Evolutionary conservation across 2,113 vertebrate genomes (phyloP), one percentile per base, ranked within the genome.

Genomic region (Gymnogyps californianus): DNA sequence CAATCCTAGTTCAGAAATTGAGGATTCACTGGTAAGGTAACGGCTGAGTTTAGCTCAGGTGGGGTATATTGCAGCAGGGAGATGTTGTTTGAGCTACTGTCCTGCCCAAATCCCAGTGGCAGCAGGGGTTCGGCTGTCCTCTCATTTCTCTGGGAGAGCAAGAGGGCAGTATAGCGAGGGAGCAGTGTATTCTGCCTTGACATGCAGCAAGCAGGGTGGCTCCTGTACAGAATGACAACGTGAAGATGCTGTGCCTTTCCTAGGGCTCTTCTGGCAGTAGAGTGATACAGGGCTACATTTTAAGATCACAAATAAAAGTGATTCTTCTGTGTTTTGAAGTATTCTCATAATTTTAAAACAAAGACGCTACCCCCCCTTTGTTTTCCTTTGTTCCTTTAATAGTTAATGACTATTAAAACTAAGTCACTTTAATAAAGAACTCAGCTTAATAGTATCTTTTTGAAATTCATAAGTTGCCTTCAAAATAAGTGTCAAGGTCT

Each of bases 391-490:
- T 87, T 92, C 38, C 31, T 84, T 89, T 87, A 81, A 74, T 76
- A 80, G 66, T 66, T 83, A 92, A 55, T 67, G 26, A 44, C 47
- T 82, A 62, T 82, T 87, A 72, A 82, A 70, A 31, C 22, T 6
- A 77, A 78, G 16, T 62, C 1, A 65, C 86, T 95, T 90, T 86
- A 88, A 95, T 88, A 34, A 92, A 85, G 44, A 88, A 52, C 28
- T 72, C 31, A 13, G 34, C 49, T 83, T 92, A 90, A 55, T 62
- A 77, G 11, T 20, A 25, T 42, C 10, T 28, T 52, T 91, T 85
- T 91, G 70, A 87, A 94, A 94, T 95, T 83, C 14, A 67, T 80
- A n/a, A 91, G 26, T 59, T 91, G 42, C n/a, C 32, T 78, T 91
- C 66, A 17, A 75, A 95, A 46, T 72, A 89, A 52, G 8, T 79